A percentile compares a stretch with the other conserved stretches of the same genome.
Conservation (phyloP, 2,113 vertebrate species). For the Oreotragus oreotragus region DNA sequence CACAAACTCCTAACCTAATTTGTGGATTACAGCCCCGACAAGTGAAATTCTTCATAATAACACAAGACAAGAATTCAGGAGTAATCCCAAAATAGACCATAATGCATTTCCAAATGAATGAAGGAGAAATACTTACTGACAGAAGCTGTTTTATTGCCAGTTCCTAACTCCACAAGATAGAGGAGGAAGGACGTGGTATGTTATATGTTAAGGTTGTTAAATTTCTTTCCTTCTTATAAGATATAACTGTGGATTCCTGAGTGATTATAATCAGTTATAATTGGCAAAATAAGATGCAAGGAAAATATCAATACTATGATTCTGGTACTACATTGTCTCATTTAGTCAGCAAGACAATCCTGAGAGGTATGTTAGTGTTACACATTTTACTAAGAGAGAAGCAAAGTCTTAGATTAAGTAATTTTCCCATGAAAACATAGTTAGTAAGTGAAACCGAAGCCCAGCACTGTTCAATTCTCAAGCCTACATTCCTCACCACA, state of each 20-base stretch:
- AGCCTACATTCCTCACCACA: background rate
- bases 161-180: background rate
- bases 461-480: background rate
- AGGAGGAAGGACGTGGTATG: background rate
- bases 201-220: background rate
- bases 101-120: background rate
- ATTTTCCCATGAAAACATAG: background rate
- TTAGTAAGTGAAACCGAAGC: background rate
- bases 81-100: background rate
- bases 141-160: background rate
- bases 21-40: background rate
- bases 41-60: conserved; percentile 30
- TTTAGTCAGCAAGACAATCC: background rate
- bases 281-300: background rate
- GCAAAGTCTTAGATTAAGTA: background rate
- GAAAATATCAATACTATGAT: background rate
- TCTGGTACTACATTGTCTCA: background rate
- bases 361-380: background rate
- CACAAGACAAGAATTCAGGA: background rate
- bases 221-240: background rate
- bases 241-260: background rate
- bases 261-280: background rate
- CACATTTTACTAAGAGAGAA: background rate
- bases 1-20: background rate
- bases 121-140: background rate